Percentiles rank a stretch among this genome's conserved stretches.
These are phyloP conservation scores for Acheta domesticus DNA, from an alignment of 2,888 invertebrate species.

Conservation along the genomic window DNA sequence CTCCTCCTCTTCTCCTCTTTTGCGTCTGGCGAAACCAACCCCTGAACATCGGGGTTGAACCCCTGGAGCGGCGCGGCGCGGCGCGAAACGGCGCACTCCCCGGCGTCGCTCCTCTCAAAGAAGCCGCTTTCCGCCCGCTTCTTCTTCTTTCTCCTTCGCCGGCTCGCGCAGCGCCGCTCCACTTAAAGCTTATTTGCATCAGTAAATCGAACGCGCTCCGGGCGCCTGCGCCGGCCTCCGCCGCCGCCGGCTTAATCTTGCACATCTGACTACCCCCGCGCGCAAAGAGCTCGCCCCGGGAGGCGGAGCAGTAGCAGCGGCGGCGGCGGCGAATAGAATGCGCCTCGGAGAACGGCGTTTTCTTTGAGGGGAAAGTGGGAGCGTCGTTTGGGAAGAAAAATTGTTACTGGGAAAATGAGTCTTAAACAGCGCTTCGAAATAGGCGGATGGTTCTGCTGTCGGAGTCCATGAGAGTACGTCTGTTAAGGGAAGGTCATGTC, in stretches of 20 bases:
- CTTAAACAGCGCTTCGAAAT: too few species aligned
- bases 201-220: slow-evolving; percentile 9
- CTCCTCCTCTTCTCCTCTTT: too few species aligned
- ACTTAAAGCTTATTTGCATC: slow-evolving; percentile 18
- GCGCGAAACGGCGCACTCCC: background rate
- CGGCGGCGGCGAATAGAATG: background rate
- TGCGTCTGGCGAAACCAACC: too few species aligned
- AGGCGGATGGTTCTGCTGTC: too few species aligned
- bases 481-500: too few species aligned
- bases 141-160: background rate
- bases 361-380: too few species aligned
- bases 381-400: too few species aligned
- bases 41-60: too few species aligned
- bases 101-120: background rate
- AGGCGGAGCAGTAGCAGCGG: too few species aligned
- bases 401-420: too few species aligned
- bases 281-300: background rate
- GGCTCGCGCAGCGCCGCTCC: background rate
- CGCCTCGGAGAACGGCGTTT: too few species aligned
- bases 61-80: background rate
- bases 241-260: background rate
- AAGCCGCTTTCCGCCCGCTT: background rate
- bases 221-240: background rate
- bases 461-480: too few species aligned
- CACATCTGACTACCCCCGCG: slow-evolving; percentile 18